Conservation (phyloP, 2,888 invertebrate species). For the Notodonta ziczac region DNA sequence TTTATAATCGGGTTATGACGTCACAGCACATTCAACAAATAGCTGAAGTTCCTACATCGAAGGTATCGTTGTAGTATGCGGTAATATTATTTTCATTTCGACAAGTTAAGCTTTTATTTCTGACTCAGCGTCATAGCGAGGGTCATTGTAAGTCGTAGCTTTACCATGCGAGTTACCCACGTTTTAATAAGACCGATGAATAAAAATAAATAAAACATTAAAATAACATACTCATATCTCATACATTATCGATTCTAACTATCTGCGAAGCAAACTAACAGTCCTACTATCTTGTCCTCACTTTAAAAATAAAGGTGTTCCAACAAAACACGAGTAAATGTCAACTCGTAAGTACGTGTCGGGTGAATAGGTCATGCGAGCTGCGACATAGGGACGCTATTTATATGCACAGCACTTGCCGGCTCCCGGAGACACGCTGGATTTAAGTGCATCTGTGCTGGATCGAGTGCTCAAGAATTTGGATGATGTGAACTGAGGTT, state of each 20-base stretch:
- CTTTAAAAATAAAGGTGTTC: conserved; percentile 4
- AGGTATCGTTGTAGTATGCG: too few species aligned
- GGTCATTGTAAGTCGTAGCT: too few species aligned
- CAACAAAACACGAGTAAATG: not conserved
- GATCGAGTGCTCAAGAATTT: not conserved
- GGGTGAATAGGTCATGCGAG: not conserved
- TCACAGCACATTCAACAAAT: not conserved
- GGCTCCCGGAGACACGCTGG: not conserved
- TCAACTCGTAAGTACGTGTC: not conserved
- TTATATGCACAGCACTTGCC: conserved; percentile 1
- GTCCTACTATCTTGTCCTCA: not conserved
- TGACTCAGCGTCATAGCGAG: too few species aligned
- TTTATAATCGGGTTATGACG: conserved; percentile 1
- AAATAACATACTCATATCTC: too few species aligned
- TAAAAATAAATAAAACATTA: too few species aligned
- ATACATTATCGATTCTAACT: not conserved
- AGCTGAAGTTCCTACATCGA: too few species aligned
- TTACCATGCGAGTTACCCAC: too few species aligned
- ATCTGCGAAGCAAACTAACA: not conserved
- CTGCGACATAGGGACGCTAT: not conserved
- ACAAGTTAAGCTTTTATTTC: too few species aligned
- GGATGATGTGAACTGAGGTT: not conserved
- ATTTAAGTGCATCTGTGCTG: not conserved
- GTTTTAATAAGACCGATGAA: too few species aligned
- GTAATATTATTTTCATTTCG: too few species aligned